Base-by-base conservation (phyloP, 2,797 vertebrate genomes). In the Helostoma temminkii region DNA sequence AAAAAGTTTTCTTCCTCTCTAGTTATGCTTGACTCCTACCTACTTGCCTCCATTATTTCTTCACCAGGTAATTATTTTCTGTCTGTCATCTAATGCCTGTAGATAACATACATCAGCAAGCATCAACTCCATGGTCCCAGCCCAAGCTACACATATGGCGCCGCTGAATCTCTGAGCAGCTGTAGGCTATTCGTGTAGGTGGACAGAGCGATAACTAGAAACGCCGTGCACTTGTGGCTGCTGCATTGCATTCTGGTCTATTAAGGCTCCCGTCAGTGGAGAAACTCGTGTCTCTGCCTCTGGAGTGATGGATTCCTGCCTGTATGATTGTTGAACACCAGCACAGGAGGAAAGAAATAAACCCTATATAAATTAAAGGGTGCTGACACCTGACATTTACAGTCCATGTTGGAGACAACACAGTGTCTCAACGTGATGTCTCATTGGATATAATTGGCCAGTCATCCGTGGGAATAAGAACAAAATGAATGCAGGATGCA, bases 181-280 rank as follows among this genome's bases (percentile, higher is more conserved):
- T 71, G 54, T 54, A 48, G 74, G 70, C 64, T 71, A 67, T 71
- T 64, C 41, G 53, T 68, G 77, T 77, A 71, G 70, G 77, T 57
- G 70, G 73, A 57, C 2, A 2, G 62, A 74, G 46, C 18, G 6
- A 58, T 45, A 57, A 63, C 67, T 50, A 52, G 37, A 26, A 47
- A 54, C 66, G 9, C 24, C 53, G 59, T 25, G 71, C 72, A 42
- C 64, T 72, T 24, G 42, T 76, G 56, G 68, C 65, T 59, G 72
- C 64, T 55, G 60, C 63, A 36, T 36, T 71, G 71, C 62, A 68
- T 68, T 53, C 7, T 76, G 65, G 69, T 60, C 56, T 19, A 14
- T 50, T 46, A 16, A 16, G 19, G 54, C 48, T 63, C 24, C 62
- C 59, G 28, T 69, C 57, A 39, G 61, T 3, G 34, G 28, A 37